A percentile compares a stretch with the other conserved stretches of the same genome.
These are phyloP conservation scores for Phthorimaea operculella DNA, from an alignment of 1,140 invertebrate genomes.

Conservation along the genomic window DNA sequence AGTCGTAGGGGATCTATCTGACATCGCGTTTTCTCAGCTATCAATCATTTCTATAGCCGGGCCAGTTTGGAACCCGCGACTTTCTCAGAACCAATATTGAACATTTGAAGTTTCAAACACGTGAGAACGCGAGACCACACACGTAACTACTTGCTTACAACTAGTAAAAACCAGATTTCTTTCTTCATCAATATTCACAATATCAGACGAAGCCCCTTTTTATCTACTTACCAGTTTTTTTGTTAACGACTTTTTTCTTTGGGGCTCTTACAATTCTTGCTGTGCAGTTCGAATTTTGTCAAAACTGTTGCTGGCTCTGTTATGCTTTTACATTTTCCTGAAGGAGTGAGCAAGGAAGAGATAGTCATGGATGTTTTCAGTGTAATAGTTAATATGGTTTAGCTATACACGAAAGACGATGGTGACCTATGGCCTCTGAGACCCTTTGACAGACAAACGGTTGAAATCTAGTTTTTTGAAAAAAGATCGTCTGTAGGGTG, in stretches of 20 bases:
- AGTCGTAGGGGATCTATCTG: too few relatives aligned
- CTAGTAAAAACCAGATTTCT: slow-evolving; percentile 55
- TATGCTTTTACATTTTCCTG: not conserved
- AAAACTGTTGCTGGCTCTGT: not conserved
- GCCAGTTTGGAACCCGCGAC: slow-evolving; percentile 26
- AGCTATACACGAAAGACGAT: slow-evolving; percentile 36
- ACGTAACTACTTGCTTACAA: slow-evolving; percentile 39
- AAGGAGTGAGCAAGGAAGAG: not conserved
- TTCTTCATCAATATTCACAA: slow-evolving; percentile 68
- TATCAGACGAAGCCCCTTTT: slow-evolving; percentile 60
- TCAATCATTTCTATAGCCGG: slow-evolving; percentile 10
- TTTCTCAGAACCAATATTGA: slow-evolving; percentile 26
- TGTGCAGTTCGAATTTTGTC: not conserved
- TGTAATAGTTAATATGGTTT: not conserved
- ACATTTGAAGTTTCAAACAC: slow-evolving; percentile 23
- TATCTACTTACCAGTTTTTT: slow-evolving; percentile 37
- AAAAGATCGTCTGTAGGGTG: slow-evolving; percentile 48
- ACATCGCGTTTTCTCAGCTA: not conserved
- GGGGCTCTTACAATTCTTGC: not conserved
- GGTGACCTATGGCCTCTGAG: slow-evolving; percentile 46
- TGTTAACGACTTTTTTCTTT: slow-evolving; percentile 59
- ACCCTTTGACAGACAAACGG: slow-evolving; percentile 36
- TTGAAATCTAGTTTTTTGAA: slow-evolving; percentile 52
- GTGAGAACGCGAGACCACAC: slow-evolving; percentile 60
- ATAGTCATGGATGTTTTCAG: not conserved